phyloP scores from a whole-genome alignment of 2,113 vertebrate species.

The Heloderma charlesbogerti region DNA sequence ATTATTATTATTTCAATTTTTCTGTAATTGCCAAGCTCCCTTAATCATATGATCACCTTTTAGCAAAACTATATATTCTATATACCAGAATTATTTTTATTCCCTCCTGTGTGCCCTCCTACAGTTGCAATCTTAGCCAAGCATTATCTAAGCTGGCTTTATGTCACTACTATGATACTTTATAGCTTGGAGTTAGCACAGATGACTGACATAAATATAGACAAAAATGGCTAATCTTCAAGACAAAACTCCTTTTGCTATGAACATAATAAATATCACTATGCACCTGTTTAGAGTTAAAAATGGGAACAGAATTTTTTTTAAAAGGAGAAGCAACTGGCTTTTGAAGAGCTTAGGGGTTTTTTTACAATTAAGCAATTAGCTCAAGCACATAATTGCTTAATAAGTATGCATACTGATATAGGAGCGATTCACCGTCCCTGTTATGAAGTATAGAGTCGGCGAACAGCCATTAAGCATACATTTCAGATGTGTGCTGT shows the following conservation, averaged over 20 bases:
- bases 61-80: not conserved
- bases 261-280: conserved; percentile 67
- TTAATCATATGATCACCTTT: not conserved
- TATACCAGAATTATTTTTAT: conserved; percentile 46
- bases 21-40: not conserved
- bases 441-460: not conserved
- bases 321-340: conserved; percentile 73
- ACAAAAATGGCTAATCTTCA: conserved; percentile 63
- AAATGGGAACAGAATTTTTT: conserved; percentile 67
- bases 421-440: not conserved
- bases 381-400: conserved; percentile 72
- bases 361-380: conserved; percentile 75
- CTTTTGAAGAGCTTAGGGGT: conserved; percentile 72
- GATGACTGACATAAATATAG: conserved; percentile 74
- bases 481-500: conserved; percentile 35
- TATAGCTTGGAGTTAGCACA: conserved; percentile 67
- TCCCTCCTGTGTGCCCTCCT: conserved; percentile 72
- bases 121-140: conserved; percentile 67
- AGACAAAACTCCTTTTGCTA: conserved; percentile 61
- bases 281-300: conserved; percentile 79
- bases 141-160: conserved; percentile 66
- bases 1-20: not conserved
- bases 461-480: conserved; percentile 52
- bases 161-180: conserved; percentile 59
- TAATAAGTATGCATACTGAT: conserved; percentile 66